Evolutionary conservation across 1,140 invertebrate genomes (phyloP), one percentile per base, ranked within the genome.

Genomic region (Diabrotica virgifera): DNA sequence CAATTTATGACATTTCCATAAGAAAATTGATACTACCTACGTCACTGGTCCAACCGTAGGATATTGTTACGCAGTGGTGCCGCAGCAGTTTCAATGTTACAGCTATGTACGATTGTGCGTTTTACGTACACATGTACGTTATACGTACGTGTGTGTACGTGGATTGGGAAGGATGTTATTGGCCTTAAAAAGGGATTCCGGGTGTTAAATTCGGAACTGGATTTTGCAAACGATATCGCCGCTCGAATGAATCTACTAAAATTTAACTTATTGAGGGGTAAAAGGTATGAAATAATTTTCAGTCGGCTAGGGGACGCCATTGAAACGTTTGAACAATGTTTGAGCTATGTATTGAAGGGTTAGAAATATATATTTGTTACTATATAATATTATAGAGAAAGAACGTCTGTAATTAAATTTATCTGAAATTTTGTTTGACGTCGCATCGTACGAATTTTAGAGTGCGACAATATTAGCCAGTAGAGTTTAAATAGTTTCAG

Each of bases 61-160:
- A 55, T 13, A 55, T 24, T 55, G 36, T 55, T 55, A 55, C 53
- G 36, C 53, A 12, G 46, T 12, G 46, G 46, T 50, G 46, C 46
- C 53, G 9, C 36, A 13, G 9, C 36, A 13, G 53, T 55, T 55
- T 55, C 14, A 35, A 55, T 14, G 53, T 55, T 55, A 55, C 12
- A 5, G 6, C 53, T 36, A n/a, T n/a, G n/a, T n/a, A 13, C 13
- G 12, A 24, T 24, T 24, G 24, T 24, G 24, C 24, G 24, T 24
- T 24, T 24, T 24, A 24, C 24, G 24, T 24, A 24, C 55, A 57
- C 55, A 57, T 36, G 4, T 57, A n/a, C n/a, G 12, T 36, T 37
- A 36, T 57, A n/a, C 36, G 12, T 6, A 46, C 13, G 12, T 36
- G 7, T 57, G 36, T 37, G 36, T 36, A 9, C 8, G n/a, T 36